Conservation (phyloP, 2,113 vertebrate genomes). For the Misgurnus mizolepis region DNA sequence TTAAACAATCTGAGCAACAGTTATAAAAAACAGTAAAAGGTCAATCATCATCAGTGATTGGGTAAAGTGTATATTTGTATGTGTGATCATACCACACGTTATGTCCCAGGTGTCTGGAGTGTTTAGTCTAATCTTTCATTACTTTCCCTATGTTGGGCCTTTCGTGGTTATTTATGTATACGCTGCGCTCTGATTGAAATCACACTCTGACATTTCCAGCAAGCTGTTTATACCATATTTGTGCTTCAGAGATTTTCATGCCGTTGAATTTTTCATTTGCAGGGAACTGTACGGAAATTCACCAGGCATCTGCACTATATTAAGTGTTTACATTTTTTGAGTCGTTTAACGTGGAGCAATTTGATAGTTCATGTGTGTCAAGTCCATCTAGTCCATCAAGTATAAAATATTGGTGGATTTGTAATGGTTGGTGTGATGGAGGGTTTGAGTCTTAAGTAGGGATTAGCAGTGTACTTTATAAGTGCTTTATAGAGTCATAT, state of each 20-base stretch:
- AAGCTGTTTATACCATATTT: neutral
- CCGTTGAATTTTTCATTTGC: neutral
- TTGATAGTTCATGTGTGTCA: neutral
- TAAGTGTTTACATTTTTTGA: neutral
- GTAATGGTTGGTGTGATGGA: too few relatives aligned
- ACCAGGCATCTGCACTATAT: slow-evolving; percentile 7
- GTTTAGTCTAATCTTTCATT: slow-evolving; percentile 30
- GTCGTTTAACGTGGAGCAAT: neutral
- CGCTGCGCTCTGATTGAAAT: slow-evolving; percentile 21
- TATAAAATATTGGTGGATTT: too few relatives aligned
- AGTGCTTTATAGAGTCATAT: too few relatives aligned
- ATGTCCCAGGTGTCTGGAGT: slow-evolving; percentile 35
- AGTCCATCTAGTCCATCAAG: too few relatives aligned
- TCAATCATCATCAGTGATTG: neutral
- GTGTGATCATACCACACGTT: neutral
- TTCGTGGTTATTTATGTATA: slow-evolving; percentile 8
- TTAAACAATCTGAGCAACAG: too few relatives aligned
- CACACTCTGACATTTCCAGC: neutral
- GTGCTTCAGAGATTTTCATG: neutral
- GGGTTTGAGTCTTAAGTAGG: too few relatives aligned
- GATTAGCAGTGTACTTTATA: too few relatives aligned
- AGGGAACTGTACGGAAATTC: neutral
- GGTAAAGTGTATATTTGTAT: neutral
- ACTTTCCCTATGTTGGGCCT: slow-evolving; percentile 9
- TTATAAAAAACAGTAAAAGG: too few relatives aligned